Percentiles rank a stretch among this genome's conserved stretches.
Conservation (phyloP, 2,888 invertebrate genomes). For the Congeria kusceri region DNA sequence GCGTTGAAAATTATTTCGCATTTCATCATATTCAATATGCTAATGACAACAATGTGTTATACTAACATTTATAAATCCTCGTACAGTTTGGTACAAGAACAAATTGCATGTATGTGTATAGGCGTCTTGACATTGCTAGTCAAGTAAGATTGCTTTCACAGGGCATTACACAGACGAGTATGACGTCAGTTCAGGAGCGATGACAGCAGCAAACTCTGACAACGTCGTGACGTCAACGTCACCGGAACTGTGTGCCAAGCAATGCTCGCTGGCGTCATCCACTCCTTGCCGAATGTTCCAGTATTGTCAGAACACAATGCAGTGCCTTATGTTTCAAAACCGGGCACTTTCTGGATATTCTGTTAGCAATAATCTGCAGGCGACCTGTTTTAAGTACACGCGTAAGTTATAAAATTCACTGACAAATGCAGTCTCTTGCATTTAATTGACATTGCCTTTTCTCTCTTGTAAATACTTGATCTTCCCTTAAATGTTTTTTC, state of each 20-base stretch:
- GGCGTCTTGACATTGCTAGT: too few relatives aligned
- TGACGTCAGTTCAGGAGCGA: slow-evolving; percentile 52
- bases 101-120: too few relatives aligned
- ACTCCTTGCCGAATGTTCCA: slow-evolving; percentile 57
- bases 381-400: slow-evolving; percentile 36
- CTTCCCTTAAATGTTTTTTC: too few relatives aligned
- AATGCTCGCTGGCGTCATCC: slow-evolving; percentile 32
- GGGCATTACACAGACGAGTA: slow-evolving; percentile 68
- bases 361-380: neutral
- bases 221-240: slow-evolving; percentile 27
- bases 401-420: too few relatives aligned
- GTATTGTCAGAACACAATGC: slow-evolving; percentile 56
- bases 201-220: slow-evolving; percentile 15
- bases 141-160: slow-evolving; percentile 32
- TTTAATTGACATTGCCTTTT: too few relatives aligned
- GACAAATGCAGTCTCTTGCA: neutral
- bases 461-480: too few relatives aligned
- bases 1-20: too few relatives aligned
- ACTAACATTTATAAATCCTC: too few relatives aligned
- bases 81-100: too few relatives aligned
- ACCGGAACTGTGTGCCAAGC: slow-evolving; percentile 66
- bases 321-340: slow-evolving; percentile 49
- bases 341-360: slow-evolving; percentile 15
- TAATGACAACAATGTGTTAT: too few relatives aligned
- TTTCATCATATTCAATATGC: too few relatives aligned